Evolutionary conservation across 2,113 vertebrate species (phyloP), one percentile per base, ranked within the genome.

Genomic region (Pseudorectes ferrugineus): DNA sequence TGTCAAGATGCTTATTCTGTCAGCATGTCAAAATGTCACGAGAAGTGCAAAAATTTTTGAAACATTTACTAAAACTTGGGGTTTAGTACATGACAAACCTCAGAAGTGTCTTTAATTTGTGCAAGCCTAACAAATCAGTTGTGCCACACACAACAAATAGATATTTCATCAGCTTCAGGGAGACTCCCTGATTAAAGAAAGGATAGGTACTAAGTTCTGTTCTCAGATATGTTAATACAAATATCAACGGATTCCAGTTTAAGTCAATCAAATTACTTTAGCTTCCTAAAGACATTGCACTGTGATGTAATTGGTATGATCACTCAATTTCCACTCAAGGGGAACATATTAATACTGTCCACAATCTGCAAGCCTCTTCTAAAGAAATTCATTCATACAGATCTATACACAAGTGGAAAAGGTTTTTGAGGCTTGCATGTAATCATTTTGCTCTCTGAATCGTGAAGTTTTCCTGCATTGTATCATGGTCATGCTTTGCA

Each of bases 401-500:
- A 83, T 45, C 11, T 75, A 36, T 42, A 59, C 6, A n/a, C 3
- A 58, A 83, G 12, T 24, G 7, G 42, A 72, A 85, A 55, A 72
- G 6, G 18, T n/a, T 82, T 84, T 40, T 79, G 33, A 65, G 12
- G 17, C 6, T 94, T 68, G 10, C 17, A 55, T 85, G 54, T 73
- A 68, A 79, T 65, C 8, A 25, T 66, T 83, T 89, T 79, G 3
- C 38, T 73, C 54, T 73, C 78, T 55, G 63, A 89, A 88, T 73
- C 62, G 40, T 77, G 55, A 89, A 93, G 67, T 55, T 89, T 94
- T 94, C 35, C 81, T 94, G 54, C 31, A 72, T 77, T 88, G 43
- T 93, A 74, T 94, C 74, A 77, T 42, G 51, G 35, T 45, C 58
- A 70, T 83, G 36, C 59, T 93, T 90, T 90, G 89, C 87, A 93